Base-by-base conservation (phyloP, 2,888 invertebrate species). In the Chloromyia formosa region DNA sequence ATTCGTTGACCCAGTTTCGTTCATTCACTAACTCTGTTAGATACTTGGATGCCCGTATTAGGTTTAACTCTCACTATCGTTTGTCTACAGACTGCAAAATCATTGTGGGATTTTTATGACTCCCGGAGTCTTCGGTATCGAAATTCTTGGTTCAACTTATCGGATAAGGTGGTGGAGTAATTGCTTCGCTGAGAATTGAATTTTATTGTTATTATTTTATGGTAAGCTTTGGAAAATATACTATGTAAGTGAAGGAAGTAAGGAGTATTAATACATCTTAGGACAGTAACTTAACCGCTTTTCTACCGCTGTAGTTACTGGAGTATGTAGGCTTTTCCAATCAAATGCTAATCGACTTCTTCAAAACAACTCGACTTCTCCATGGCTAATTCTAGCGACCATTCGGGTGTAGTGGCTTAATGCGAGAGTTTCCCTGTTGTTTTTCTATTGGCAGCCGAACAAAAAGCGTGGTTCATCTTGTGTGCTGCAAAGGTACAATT, bases 1-100 rank as follows among this genome's bases (percentile, higher is more conserved):
- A 71, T 71, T 71, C 71, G 71, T 56, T 71, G 71, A 71, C 71
- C 71, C 49, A 71, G 71, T 71, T 71, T 71, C 23, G 58, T 71
- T 71, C 71, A 71, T 71, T 71, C 71, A 71, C 71, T 69, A 56
- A 35, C 71, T 71, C 14, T n/a, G 71, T 20, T 71, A 56, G 71
- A 58, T 56, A 35, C 27, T 35, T 35, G 7, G 27, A 35, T 35
- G 27, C 27, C 27, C 27, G 27, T 35, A 56, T 56, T 71, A 58
- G 71, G 56, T 56, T 71, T 71, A 40, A 71, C 71, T 71, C 71
- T 71, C 71, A 71, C 71, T 71, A 71, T 71, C 71, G 42, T 71
- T 71, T 12, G 66, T 45, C 66, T 66, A 45, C 66, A 40, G 62
- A 3, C 40, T 16, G 62, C 62, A 40, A 56, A 71, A 27, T 56